phyloP scores from a whole-genome alignment of 2,888 invertebrate species.

The Chymomyza fuscimana region DNA sequence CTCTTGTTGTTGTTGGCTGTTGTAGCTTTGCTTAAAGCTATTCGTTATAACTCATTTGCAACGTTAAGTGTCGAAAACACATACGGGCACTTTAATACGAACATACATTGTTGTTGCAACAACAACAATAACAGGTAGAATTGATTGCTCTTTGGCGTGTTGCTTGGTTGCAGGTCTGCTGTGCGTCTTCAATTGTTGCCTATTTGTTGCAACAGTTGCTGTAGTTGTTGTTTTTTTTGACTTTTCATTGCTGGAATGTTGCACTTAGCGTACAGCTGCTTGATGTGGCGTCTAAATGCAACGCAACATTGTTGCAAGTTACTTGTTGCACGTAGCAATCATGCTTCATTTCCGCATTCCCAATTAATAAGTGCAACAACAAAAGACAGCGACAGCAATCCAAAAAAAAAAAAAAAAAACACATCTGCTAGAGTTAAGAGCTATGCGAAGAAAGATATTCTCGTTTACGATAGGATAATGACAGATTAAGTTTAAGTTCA shows the following conservation, averaged over 20 bases:
- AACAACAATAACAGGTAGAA: constrained; percentile 23
- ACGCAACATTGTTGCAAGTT: constrained; percentile 44
- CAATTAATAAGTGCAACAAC: constrained; percentile 49
- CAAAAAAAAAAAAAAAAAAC: not conserved
- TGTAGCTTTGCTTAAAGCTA: constrained; percentile 21
- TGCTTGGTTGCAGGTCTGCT: constrained; percentile 31
- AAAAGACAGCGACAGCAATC: constrained; percentile 10
- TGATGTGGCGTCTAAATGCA: not conserved
- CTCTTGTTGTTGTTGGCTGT: constrained; percentile 11
- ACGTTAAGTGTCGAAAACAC: constrained; percentile 49
- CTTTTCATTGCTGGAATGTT: constrained; percentile 51
- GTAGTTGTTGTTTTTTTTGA: constrained; percentile 35
- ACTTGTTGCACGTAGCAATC: not conserved
- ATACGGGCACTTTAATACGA: constrained; percentile 23
- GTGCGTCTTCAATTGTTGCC: constrained; percentile 18
- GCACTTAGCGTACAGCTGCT: constrained; percentile 43
- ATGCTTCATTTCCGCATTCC: constrained; percentile 30
- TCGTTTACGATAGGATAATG: not conserved
- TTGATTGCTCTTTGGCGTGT: constrained; percentile 60
- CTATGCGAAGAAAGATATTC: not conserved
- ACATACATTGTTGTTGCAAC: constrained; percentile 15
- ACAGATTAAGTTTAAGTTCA: too few species aligned
- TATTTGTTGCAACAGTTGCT: constrained; percentile 8
- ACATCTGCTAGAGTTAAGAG: not conserved
- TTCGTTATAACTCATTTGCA: constrained; percentile 54